phyloP scores from a whole-genome alignment of 2,888 invertebrate genomes.

The Tipula vernalis region DNA sequence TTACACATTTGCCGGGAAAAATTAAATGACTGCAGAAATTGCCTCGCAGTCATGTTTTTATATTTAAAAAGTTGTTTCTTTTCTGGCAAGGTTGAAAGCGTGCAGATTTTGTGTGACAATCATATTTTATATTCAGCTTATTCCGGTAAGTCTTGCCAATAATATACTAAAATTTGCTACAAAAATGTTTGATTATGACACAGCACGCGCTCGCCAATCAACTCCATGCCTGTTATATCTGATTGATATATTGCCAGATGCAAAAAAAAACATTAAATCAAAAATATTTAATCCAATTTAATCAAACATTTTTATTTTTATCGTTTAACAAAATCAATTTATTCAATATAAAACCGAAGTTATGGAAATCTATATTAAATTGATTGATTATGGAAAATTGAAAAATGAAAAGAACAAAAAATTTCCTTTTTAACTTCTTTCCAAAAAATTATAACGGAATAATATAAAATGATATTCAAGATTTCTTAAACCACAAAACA shows the following conservation, averaged over 20 bases:
- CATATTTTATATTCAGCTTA: too few species aligned
- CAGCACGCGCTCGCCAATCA: neutral
- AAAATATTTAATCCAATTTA: neutral
- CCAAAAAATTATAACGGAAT: neutral
- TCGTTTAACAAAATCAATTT: neutral
- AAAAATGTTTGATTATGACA: too few species aligned
- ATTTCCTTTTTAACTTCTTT: neutral
- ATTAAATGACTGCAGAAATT: too few species aligned
- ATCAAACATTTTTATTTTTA: neutral
- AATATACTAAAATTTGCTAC: too few species aligned
- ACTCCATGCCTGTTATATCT: neutral
- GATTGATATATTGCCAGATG: neutral
- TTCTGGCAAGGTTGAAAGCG: too few species aligned
- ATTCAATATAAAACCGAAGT: neutral
- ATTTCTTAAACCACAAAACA: neutral
- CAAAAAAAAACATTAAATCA: neutral
- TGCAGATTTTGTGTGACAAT: too few species aligned
- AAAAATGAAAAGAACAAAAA: neutral
- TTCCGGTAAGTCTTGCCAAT: too few species aligned
- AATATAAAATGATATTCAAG: neutral
- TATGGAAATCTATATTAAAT: neutral
- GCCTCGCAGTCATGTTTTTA: too few species aligned
- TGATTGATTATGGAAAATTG: neutral
- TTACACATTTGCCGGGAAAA: too few species aligned
- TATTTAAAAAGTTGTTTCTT: too few species aligned